Base-by-base conservation (phyloP, 2,797 vertebrate species). In the Ambastaia sidthimunki region DNA sequence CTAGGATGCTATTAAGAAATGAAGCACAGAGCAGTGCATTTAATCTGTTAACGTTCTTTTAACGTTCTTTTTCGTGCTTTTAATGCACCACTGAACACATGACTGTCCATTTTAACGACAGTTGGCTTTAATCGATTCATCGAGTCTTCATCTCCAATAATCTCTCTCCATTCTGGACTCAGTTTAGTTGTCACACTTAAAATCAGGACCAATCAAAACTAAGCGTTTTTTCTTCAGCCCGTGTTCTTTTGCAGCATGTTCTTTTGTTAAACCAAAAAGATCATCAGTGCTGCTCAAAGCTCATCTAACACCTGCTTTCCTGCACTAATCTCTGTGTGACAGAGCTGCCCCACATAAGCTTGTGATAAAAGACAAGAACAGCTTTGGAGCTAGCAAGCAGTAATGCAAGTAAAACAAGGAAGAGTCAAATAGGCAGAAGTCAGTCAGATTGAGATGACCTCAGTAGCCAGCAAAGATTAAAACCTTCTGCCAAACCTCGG, bases 261-360 rank as follows among this genome's bases (percentile, higher is more conserved):
- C 67, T 65, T 59, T 67, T 23, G 12, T 62, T 82, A 68, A 76
- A 81, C 78, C 78, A 23, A 31, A 62, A 66, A n/a, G n/a, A n/a
- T 48, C 54, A 47, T 59, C 69, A 50, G 80, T 31, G 50, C 63
- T 72, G 71, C 34, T 73, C 72, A 44, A 57, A 28, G 66, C 80
- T 84, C 55, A 65, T 76, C 62, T 16, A 37, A 78, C 77, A 84
- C 80, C 82, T 84, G 82, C 65, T 78, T 80, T 80, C 66, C 59
- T 65, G 62, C 37, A 11, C 59, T 78, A 82, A 86, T 82, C 80
- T 80, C 57, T 69, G 41, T 68, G 55, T 84, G 80, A 84, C 80
- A 78, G 73, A 78, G 68, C 47, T 75, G 67, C 28, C 71, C 71
- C 23, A 78, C 7, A 73, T 82, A 66, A 65, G 60, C 67, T 67